Conservation (phyloP, 2,888 invertebrate species). For the Zeuzera pyrina region DNA sequence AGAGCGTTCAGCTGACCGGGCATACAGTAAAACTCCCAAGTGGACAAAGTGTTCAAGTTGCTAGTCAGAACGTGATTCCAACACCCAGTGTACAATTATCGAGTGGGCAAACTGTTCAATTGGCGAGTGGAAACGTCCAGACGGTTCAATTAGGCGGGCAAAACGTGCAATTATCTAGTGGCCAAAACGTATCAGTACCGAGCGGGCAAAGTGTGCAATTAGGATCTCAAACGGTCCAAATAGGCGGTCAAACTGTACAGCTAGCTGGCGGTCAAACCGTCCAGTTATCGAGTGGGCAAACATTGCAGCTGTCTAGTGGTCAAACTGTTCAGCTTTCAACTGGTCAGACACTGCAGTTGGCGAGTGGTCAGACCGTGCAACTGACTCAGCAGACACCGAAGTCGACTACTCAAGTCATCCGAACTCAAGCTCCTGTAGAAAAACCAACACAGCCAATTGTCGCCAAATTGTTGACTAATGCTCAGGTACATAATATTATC, state of each 20-base stretch:
- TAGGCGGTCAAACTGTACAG: slow-evolving; percentile 32
- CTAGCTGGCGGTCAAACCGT: slow-evolving; percentile 41
- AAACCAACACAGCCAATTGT: slow-evolving; percentile 73
- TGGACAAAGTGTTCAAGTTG: slow-evolving; percentile 46
- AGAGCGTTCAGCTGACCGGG: slow-evolving; percentile 53
- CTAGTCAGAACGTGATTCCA: slow-evolving; percentile 35
- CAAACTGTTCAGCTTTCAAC: slow-evolving; percentile 47
- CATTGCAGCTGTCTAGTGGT: slow-evolving; percentile 49
- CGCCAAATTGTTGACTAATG: slow-evolving; percentile 82
- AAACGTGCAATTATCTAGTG: slow-evolving; percentile 33
- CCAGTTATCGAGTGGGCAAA: slow-evolving; percentile 65
- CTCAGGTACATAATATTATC: no score
- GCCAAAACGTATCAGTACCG: slow-evolving; percentile 36
- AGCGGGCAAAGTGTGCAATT: slow-evolving; percentile 31
- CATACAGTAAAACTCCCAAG: slow-evolving; percentile 65
- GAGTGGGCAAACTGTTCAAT: slow-evolving; percentile 48
- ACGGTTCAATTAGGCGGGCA: slow-evolving; percentile 28
- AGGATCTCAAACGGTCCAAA: slow-evolving; percentile 19
- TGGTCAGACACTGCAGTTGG: slow-evolving; percentile 49
- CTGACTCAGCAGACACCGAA: slow-evolving; percentile 45
- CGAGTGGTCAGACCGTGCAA: slow-evolving; percentile 49
- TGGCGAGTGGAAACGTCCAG: slow-evolving; percentile 41
- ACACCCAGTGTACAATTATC: slow-evolving; percentile 43
- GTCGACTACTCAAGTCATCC: slow-evolving; percentile 47
- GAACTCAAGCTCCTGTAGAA: slow-evolving; percentile 41